Percentiles rank a stretch among this genome's conserved stretches.
These are phyloP conservation scores for Ploceus nigricollis DNA, from an alignment of 2,113 vertebrate species.

Conservation along the genomic window DNA sequence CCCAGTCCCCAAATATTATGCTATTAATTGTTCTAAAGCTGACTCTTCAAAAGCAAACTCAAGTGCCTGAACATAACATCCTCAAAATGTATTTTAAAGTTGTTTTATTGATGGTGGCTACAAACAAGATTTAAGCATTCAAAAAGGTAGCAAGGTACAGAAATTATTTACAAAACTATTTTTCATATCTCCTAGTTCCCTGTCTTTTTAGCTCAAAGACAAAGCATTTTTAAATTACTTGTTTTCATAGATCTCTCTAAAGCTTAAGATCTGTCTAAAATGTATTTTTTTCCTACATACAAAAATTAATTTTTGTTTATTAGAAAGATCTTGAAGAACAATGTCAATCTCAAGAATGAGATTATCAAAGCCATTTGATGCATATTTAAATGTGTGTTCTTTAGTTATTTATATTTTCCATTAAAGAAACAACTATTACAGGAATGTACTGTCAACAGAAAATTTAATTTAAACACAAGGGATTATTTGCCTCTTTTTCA, in stretches of 20 bases:
- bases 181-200: not conserved
- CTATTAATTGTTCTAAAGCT: not conserved
- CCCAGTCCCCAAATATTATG: not conserved
- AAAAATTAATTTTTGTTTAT: not conserved
- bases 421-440: not conserved
- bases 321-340: not conserved
- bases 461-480: not conserved
- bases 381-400: not conserved
- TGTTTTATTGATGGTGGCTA: not conserved
- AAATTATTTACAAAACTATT: not conserved
- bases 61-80: not conserved
- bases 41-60: not conserved
- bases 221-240: not conserved
- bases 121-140: not conserved
- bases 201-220: not conserved
- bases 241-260: not conserved
- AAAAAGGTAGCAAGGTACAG: not conserved
- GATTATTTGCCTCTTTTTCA: not conserved
- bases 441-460: not conserved
- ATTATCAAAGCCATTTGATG: not conserved
- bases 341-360: not conserved
- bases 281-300: rapidly evolving
- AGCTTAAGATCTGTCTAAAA: not conserved
- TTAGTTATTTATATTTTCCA: not conserved
- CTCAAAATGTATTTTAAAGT: not conserved